Base-by-base conservation (phyloP, 2,888 invertebrate species). In the Cephus pulcher region DNA sequence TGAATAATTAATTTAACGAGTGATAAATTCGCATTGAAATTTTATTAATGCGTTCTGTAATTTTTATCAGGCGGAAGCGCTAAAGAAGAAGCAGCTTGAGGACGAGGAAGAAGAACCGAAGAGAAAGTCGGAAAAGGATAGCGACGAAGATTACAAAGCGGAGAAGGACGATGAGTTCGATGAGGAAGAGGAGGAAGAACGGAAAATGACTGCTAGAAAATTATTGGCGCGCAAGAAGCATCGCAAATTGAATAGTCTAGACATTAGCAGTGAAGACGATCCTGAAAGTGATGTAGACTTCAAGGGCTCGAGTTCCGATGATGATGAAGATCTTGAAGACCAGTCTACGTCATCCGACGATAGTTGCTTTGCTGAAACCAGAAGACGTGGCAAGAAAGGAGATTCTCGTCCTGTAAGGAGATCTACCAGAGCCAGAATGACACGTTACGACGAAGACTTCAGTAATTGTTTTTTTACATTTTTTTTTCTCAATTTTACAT, bases 281-380 rank as follows among this genome's bases (percentile, higher is more conserved):
- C 95, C 95, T 56, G 95, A 94, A 78, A 96, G 96, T 0, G 98
- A 98, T 88, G 98, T 98, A 90, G 98, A 98, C 91, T 98, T 98
- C 89, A 96, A 97, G 89, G 97, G 97, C 71, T 95, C 96, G 0
- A 95, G 95, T 94, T 96, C 92, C 0, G 90, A 90, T 0, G 91
- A 91, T 0, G 95, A 95, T 74, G 94, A 95, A 35, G 93, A 94
- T 77, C 93, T 93, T 37, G 93, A 93, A 12, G 93, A 93, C 76
- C 92, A 92, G 68, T 88, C 92, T n/a, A 92, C 92, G 0, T 93
- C 93, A 1, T 93, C 93, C 35, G 94, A 94, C 12, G 95, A 94
- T 34, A 94, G 93, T n/a, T 92, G 92, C 23, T 88, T 93, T 73
- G 93, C 93, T 69, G 89, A 92, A 3, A 92, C 92, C 76, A 90